phyloP scores from a whole-genome alignment of 2,888 invertebrate species.

The Stratiomys singularior region DNA sequence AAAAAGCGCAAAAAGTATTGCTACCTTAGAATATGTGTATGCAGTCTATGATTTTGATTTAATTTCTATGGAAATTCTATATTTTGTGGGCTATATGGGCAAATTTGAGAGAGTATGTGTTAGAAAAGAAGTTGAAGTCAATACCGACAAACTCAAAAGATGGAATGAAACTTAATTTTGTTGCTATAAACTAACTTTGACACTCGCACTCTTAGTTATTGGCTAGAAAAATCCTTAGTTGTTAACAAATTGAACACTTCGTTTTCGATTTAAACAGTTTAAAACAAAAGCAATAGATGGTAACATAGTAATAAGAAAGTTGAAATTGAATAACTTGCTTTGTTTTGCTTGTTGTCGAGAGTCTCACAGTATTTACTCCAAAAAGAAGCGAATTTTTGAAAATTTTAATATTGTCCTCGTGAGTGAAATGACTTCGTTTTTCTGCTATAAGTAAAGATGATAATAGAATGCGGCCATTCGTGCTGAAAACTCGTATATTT shows the following conservation, averaged over 20 bases:
- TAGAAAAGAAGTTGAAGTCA: not conserved
- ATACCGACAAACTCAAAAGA: slow-evolving; percentile 18
- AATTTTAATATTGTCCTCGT: slow-evolving; percentile 36
- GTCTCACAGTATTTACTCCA: not conserved
- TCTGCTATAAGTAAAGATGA: no score
- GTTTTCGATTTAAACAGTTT: not conserved
- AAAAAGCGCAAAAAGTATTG: not conserved
- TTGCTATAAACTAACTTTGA: slow-evolving; percentile 34
- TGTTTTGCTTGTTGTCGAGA: not conserved
- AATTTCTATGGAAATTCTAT: slow-evolving; percentile 4
- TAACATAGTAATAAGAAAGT: slow-evolving; percentile 18
- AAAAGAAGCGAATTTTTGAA: slow-evolving; percentile 8
- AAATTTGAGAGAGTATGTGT: no score
- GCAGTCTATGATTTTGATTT: slow-evolving; percentile 11
- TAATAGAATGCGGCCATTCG: not conserved
- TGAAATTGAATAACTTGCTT: slow-evolving; percentile 2
- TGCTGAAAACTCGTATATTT: not conserved
- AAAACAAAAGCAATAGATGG: slow-evolving; percentile 10
- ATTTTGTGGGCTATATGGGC: slow-evolving; percentile 27
- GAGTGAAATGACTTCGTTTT: not conserved
- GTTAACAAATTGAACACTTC: not conserved
- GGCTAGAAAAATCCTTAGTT: not conserved
- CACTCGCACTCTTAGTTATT: slow-evolving; percentile 18
- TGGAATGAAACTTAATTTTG: not conserved
- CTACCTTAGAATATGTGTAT: slow-evolving; percentile 32